Evolutionary conservation across 2,888 invertebrate genomes (phyloP), one percentile per base, ranked within the genome.

Genomic region (Lasiommata megera): DNA sequence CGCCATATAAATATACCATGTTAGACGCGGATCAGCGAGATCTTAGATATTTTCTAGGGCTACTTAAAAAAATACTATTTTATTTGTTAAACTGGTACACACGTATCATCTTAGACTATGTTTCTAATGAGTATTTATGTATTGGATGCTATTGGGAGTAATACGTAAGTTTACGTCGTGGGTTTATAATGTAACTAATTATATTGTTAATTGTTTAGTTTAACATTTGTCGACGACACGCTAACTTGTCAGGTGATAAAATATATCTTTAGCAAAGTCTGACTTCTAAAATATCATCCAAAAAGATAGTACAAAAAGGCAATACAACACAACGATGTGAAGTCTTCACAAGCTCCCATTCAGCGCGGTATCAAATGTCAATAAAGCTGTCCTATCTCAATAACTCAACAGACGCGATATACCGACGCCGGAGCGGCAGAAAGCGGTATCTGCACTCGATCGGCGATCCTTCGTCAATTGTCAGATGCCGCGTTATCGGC

Each of bases 381-480:
- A 57, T 57, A 47, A 16, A 47, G 38, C 46, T 46, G 37, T 51
- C 29, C 37, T 44, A 54, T 38, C 37, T 38, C 29, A 54, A 54
- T 46, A 54, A 46, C 54, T 43, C 41, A 58, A 38, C 40, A 47
- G 34, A 47, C 34, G 52, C 29, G 46, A n/a, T 31, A 12, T 18
- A 46, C 9, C 36, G 36, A 41, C 43, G 18, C 44, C 38, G 34
- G 52, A 53, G 40, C 51, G 59, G 44, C 66, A 62, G 47, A 63
- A 61, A 54, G 44, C 60, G 54, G 61, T 65, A 65, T 66, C 63
- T 63, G 56, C 56, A 34, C 28, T 58, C 57, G 54, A 66, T 64
- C 66, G 54, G 36, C 48, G 77, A 76, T 84, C 85, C 87, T 85
- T 82, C 84, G 84, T 85, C 84, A 82, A 73, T 69, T 77, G 86